Conservation (phyloP, 2,888 invertebrate species). For the Trypoxylon attenuatum region DNA sequence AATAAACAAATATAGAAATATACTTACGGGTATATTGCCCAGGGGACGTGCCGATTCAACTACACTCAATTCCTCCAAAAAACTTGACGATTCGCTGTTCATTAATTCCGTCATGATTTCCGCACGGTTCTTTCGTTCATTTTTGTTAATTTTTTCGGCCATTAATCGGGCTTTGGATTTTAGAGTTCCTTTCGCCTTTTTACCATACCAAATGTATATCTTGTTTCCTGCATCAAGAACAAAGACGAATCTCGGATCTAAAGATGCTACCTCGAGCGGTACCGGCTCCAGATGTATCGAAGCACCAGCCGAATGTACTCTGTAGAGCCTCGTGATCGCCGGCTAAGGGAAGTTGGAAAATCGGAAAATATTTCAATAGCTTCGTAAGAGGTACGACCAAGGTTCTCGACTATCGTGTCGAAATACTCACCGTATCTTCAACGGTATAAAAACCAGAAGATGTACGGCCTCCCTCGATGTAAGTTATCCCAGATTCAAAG, state of each 20-base stretch:
- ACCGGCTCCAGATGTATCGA: constrained; percentile 94
- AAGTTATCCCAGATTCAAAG: constrained; percentile 93
- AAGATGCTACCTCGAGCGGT: constrained; percentile 80
- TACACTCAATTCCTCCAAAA: constrained; percentile 86
- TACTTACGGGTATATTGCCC: constrained; percentile 73
- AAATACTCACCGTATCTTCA: constrained; percentile 84
- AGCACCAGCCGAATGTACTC: constrained; percentile 91
- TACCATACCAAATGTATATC: constrained; percentile 95
- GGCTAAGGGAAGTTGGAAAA: constrained; percentile 81
- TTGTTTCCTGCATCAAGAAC: constrained; percentile 90
- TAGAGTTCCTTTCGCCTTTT: constrained; percentile 89
- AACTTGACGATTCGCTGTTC: constrained; percentile 88
- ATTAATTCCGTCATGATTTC: constrained; percentile 90
- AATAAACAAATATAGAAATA: too few species aligned
- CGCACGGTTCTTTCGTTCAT: constrained; percentile 96
- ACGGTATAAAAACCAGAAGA: constrained; percentile 98
- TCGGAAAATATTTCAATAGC: too few species aligned
- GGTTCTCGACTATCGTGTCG: background rate
- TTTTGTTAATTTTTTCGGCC: constrained; percentile 99
- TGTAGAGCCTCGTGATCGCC: constrained; percentile 88
- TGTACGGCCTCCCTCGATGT: constrained; percentile 98
- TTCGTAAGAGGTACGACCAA: too few species aligned
- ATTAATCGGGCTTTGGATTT: constrained; percentile 92
- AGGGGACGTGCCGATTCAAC: constrained; percentile 61
- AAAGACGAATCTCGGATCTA: constrained; percentile 95